These are phyloP conservation scores for Bovichtus diacanthus DNA, from an alignment of 2,797 vertebrate species.

Conservation along the genomic window DNA sequence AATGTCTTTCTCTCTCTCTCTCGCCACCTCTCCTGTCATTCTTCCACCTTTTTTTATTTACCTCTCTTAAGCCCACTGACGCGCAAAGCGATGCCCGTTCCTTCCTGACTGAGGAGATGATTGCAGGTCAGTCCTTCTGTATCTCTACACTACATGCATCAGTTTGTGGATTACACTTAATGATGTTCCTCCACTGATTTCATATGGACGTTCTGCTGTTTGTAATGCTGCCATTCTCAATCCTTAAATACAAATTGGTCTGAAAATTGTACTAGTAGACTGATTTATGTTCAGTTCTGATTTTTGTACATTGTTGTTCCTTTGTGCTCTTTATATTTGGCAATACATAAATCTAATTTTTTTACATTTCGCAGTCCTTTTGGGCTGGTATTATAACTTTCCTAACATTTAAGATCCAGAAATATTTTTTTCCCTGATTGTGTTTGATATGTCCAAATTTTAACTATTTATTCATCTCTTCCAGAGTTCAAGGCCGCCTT, in stretches of 20 bases:
- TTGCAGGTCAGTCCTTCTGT: conserved; percentile 86
- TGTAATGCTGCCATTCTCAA: too few relatives aligned
- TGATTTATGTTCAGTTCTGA: too few relatives aligned
- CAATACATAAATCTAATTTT: background rate
- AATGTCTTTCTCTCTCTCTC: conserved; percentile 3
- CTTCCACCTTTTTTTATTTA: background rate
- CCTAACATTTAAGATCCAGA: background rate
- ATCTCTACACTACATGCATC: background rate
- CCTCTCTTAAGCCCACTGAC: conserved; percentile 89
- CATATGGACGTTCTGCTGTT: background rate
- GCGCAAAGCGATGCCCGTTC: conserved; percentile 96
- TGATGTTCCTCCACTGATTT: background rate
- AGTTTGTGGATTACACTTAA: rapidly evolving
- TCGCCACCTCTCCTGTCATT: background rate
- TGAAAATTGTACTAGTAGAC: background rate
- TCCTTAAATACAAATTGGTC: too few relatives aligned
- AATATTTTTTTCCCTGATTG: background rate
- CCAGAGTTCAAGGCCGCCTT: conserved; percentile 99
- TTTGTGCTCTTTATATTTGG: background rate
- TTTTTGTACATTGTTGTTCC: too few relatives aligned
- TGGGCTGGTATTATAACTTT: background rate
- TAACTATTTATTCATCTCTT: background rate
- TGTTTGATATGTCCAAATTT: background rate
- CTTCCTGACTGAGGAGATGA: conserved; percentile 98
- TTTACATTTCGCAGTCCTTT: background rate